Evolutionary conservation across 2,888 invertebrate species (phyloP).

Genomic region (Argyresthia albistria): DNA sequence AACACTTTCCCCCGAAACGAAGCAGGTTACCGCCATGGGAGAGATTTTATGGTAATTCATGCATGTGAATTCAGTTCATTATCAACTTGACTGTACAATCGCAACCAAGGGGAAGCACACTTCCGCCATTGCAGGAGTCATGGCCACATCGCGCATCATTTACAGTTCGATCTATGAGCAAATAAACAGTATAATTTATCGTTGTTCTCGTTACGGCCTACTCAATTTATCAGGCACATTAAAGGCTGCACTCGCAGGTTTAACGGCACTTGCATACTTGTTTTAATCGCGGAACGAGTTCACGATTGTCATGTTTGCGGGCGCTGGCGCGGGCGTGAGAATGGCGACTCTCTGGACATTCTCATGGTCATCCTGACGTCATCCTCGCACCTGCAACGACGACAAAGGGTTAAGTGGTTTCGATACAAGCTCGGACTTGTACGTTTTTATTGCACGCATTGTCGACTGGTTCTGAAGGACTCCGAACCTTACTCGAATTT

Average conservation of each 20-base stretch:
- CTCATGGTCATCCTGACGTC: slow-evolving; percentile 59
- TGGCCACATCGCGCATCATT: background rate
- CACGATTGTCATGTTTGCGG: slow-evolving; percentile 36
- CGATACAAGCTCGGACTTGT: background rate
- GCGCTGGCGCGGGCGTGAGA: slow-evolving; percentile 57
- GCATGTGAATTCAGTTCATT: slow-evolving; percentile 26
- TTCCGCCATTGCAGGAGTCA: background rate
- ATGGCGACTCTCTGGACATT: slow-evolving; percentile 51
- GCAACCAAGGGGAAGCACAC: slow-evolving; percentile 5
- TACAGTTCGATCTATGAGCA: background rate
- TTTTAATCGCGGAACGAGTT: slow-evolving; percentile 52
- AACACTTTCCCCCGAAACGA: slow-evolving; percentile 25
- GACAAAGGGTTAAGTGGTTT: background rate
- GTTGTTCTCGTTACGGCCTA: background rate
- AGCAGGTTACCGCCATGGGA: slow-evolving; percentile 51
- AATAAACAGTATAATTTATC: slow-evolving; percentile 4
- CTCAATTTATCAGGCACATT: slow-evolving; percentile 3
- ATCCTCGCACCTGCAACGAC: slow-evolving; percentile 48
- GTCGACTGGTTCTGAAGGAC: no score
- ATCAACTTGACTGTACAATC: slow-evolving; percentile 8
- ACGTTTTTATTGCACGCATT: no score
- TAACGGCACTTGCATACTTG: slow-evolving; percentile 5
- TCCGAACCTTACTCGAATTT: no score
- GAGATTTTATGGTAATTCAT: slow-evolving; percentile 61
- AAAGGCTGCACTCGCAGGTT: slow-evolving; percentile 1